These are phyloP conservation scores for Muscicapa adusta DNA, from an alignment of 2,113 vertebrate genomes.

Conservation along the genomic window DNA sequence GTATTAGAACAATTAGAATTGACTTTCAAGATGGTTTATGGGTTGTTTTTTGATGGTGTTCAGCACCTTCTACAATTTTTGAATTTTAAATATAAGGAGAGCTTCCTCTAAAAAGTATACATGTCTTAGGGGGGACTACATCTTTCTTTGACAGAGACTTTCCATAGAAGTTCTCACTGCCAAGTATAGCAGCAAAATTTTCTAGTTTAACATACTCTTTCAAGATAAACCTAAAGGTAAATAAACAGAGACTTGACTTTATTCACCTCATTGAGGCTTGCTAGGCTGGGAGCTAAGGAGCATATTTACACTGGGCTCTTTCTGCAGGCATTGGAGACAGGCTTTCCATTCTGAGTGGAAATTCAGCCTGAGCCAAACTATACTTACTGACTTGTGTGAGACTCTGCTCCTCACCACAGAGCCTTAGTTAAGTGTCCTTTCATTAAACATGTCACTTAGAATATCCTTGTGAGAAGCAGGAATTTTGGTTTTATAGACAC, in stretches of 20 bases:
- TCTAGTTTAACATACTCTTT: background rate
- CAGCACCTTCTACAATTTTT: background rate
- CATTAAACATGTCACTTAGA: background rate
- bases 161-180: background rate
- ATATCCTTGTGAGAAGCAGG: background rate
- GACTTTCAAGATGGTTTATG: constrained; percentile 32
- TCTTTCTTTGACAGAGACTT: background rate
- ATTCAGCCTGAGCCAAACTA: background rate
- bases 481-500: background rate
- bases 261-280: background rate
- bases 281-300: background rate
- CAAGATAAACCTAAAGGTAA: background rate
- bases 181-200: background rate
- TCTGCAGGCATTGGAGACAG: background rate
- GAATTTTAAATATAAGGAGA: background rate
- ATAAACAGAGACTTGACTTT: background rate
- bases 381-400: background rate
- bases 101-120: background rate
- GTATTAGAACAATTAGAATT: constrained; percentile 32
- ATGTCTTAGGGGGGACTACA: background rate
- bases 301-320: background rate
- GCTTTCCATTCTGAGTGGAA: background rate
- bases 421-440: background rate
- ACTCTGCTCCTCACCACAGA: background rate
- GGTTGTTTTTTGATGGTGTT: background rate